Evolutionary conservation across 2,797 vertebrate genomes (phyloP).

Genomic region (Myripristis jacobus): DNA sequence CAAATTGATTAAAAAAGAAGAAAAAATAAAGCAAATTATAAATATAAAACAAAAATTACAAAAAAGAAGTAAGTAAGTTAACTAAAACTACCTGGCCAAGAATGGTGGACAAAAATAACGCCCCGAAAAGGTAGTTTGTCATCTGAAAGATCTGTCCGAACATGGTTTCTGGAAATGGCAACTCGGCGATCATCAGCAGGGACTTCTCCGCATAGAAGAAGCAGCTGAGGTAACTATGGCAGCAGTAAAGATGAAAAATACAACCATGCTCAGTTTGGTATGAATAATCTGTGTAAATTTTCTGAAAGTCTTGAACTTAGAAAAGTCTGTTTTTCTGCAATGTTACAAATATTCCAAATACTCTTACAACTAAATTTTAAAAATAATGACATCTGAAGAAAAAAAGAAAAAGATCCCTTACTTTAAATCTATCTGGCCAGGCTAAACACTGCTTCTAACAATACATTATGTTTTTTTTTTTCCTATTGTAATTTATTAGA

Average conservation of each 20-base stretch:
- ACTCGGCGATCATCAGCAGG: constrained; percentile 84
- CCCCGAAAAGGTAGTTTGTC: constrained; percentile 85
- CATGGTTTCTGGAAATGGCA: constrained; percentile 81
- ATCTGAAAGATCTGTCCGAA: constrained; percentile 87
- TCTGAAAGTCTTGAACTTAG: too few relatives aligned
- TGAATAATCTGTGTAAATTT: too few relatives aligned
- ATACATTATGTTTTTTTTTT: too few relatives aligned
- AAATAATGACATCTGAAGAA: too few relatives aligned
- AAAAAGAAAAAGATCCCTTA: too few relatives aligned
- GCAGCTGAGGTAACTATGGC: constrained; percentile 84
- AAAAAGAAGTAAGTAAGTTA: constrained; percentile 8
- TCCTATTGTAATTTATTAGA: too few relatives aligned
- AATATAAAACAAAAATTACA: not conserved
- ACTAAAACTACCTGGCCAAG: constrained; percentile 79
- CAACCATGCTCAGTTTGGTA: too few relatives aligned
- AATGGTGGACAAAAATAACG: constrained; percentile 83
- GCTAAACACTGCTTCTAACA: too few relatives aligned
- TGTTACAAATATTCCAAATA: too few relatives aligned
- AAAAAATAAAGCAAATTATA: not conserved
- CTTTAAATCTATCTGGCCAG: too few relatives aligned
- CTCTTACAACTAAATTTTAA: too few relatives aligned
- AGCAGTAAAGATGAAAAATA: constrained; percentile 58
- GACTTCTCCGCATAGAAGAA: constrained; percentile 86
- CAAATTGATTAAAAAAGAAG: constrained; percentile 11
- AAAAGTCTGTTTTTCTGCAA: too few relatives aligned